Conservation (phyloP, 2,797 vertebrate species). For the Notoglanidium macrostoma region DNA sequence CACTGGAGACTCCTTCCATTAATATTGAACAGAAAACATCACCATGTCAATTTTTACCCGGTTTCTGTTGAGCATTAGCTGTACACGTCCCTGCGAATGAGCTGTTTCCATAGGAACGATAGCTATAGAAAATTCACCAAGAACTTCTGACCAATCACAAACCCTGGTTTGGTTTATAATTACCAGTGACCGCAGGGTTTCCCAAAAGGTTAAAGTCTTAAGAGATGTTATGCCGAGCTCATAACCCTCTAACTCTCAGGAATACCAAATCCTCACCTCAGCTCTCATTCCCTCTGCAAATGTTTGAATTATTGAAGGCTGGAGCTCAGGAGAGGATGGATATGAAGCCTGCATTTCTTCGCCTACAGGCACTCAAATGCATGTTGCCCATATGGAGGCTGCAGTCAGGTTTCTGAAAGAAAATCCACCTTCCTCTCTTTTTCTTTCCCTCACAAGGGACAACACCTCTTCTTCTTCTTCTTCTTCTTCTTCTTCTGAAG, state of each 20-base stretch:
- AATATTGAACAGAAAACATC: neutral
- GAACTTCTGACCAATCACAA: neutral
- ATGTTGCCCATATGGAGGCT: conserved; percentile 37
- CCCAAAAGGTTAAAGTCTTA: neutral
- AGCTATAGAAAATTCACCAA: too few relatives aligned
- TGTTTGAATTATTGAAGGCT: conserved; percentile 72
- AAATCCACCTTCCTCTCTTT: neutral
- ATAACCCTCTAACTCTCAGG: neutral
- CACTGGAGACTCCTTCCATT: neutral
- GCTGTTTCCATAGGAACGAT: neutral
- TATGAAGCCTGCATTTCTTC: conserved; percentile 59
- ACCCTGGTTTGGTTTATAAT: neutral
- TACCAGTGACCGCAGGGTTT: neutral
- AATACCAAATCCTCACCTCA: conserved; percentile 51
- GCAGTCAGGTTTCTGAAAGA: conserved; percentile 21
- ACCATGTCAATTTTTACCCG: neutral
- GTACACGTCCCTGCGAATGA: neutral
- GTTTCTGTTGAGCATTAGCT: too few relatives aligned
- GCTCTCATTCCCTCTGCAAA: conserved; percentile 56
- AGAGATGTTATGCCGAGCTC: neutral
- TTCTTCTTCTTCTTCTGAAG: neutral
- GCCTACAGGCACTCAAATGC: conserved; percentile 60
- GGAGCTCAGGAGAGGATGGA: conserved; percentile 56
- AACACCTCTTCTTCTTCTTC: neutral
- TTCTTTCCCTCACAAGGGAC: neutral